These are phyloP conservation scores for Oreochromis spilurus DNA, from an alignment of 2,113 vertebrate genomes.

Conservation along the genomic window DNA sequence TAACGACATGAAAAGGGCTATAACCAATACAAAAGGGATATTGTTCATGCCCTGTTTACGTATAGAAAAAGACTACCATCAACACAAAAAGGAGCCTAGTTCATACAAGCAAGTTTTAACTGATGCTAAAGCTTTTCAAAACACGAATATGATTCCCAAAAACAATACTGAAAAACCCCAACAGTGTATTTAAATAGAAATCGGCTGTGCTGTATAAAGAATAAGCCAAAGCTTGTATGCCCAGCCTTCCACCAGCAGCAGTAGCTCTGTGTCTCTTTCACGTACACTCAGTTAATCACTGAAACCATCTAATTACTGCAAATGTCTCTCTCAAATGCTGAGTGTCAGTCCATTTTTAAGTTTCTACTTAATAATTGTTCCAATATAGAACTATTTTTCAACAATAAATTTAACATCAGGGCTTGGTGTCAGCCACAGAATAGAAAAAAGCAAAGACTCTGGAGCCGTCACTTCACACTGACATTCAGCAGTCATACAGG, in stretches of 20 bases:
- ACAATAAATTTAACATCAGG: constrained; percentile 9
- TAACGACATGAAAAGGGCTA: background rate
- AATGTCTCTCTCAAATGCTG: background rate
- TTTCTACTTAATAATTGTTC: background rate
- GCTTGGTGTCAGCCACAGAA: background rate
- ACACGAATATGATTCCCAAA: background rate
- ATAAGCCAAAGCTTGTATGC: background rate
- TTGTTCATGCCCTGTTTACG: background rate
- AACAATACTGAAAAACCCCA: background rate
- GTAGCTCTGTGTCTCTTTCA: background rate
- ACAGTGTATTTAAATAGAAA: background rate
- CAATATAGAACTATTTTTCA: background rate
- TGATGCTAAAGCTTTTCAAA: background rate
- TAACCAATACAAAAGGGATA: background rate
- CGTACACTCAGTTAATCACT: background rate
- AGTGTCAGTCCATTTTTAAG: background rate
- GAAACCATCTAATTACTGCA: background rate
- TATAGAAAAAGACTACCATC: background rate
- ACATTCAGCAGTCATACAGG: constrained; percentile 12
- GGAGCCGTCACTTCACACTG: constrained; percentile 11
- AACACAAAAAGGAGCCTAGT: background rate
- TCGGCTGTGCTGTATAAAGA: background rate
- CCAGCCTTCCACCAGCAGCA: background rate
- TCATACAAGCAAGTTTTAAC: background rate
- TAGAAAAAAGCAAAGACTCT: background rate